Evolutionary conservation across 92 coral and sea anemone species (phyloP).

Genomic region (Muricea muricata): DNA sequence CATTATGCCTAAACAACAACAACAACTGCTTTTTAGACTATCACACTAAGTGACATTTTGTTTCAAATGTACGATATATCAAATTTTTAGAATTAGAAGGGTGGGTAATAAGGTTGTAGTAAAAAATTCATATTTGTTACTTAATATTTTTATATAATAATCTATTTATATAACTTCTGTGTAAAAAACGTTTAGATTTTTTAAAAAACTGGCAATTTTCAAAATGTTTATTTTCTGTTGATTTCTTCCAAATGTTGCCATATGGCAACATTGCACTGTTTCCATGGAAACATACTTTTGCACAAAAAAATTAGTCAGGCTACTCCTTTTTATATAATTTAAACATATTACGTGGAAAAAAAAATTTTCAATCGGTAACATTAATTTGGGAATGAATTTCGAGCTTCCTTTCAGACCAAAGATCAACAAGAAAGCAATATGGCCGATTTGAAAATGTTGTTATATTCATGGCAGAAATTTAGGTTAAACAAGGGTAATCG

Average conservation of each 20-base stretch:
- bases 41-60: not conserved
- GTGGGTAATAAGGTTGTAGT: not conserved
- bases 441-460: too few species aligned
- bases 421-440: too few species aligned
- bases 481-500: too few species aligned
- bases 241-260: too few species aligned
- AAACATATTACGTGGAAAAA: too few species aligned
- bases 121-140: too few species aligned
- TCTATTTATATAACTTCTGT: not conserved
- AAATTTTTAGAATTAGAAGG: not conserved
- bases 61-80: too few species aligned
- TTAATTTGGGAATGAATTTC: not conserved
- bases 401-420: too few species aligned
- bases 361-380: not conserved
- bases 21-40: not conserved
- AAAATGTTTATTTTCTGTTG: too few species aligned
- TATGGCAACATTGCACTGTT: not conserved
- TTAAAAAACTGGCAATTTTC: too few species aligned
- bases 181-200: not conserved
- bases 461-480: too few species aligned
- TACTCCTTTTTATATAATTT: not conserved
- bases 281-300: not conserved
- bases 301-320: not conserved
- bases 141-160: too few species aligned
- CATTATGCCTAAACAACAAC: conserved; percentile 19